Base-by-base conservation (phyloP, 2,113 vertebrate genomes). In the Pluvialis apricaria region DNA sequence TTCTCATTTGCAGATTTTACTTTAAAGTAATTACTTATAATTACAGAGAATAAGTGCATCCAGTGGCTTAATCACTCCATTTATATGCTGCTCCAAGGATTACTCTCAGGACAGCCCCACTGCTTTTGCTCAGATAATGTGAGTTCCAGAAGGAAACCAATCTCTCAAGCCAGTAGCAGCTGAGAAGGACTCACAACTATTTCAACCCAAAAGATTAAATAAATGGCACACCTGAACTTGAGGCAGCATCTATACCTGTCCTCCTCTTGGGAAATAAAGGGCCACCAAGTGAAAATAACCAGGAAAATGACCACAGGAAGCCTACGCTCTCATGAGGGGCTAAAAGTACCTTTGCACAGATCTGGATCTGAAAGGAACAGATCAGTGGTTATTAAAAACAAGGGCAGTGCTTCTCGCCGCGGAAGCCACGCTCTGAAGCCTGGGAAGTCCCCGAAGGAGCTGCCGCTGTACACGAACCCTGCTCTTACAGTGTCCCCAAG, bases 1-100 rank as follows among this genome's bases (percentile, higher is more conserved):
- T 90, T 90, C 87, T 91, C 94, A 93, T 92, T 82, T 95, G 84
- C 86, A 95, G 86, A 94, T 95, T 70, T 95, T 86, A 94, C 90
- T 95, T 95, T 82, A 85, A 92, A 95, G 94, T 90, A 96, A 96
- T 95, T 91, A 82, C 78, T 96, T 87, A 44, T 85, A 97, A 96
- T 96, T 96, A 91, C 71, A 90, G 84, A 82, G 62, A 82, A 88
- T 72, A 92, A 89, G 92, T 66, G 91, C 89, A 95, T 92, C 70
- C 66, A 94, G 93, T 89, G 55, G 91, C 68, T 91, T 96, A 95
- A 97, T 97, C 86, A 94, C 87, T 91, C 71, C 62, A 84, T 88
- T 96, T 86, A 85, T 55, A 91, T 77, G 68, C 91, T 90, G 64
- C 86, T 87, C 5, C 4, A 72, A 94, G 79, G 89, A 94, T 91